Base-by-base conservation (phyloP, 2,113 vertebrate species). In the Thomomys bottae region DNA sequence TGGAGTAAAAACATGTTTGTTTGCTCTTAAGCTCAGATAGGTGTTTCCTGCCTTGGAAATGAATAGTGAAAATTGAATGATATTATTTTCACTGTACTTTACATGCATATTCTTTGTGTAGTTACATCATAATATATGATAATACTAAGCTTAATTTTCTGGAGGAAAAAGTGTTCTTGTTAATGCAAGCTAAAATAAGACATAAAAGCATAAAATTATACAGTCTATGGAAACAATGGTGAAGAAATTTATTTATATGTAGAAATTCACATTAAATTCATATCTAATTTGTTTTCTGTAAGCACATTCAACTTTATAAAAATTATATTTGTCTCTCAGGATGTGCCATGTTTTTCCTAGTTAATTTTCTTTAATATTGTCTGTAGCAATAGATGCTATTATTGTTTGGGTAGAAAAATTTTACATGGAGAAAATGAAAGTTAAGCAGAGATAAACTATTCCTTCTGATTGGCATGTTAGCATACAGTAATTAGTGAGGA, bases 201-300 rank as follows among this genome's bases (percentile, higher is more conserved):
- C 64, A 61, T 30, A 38, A 20, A 86, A 82, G 18, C 40, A 59
- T 66, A 84, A 79, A 84, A 82, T 36, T 64, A 57, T 79, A 49
- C 28, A 88, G 11, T 61, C 6, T 1, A 34, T 66, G 32, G 12
- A 75, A 40, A 30, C 26, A 89, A 78, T 78, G 40, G 8, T 30
- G 49, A 84, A 36, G 18, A 81, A 84, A 59, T 61, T 70, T 76
- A 73, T 82, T 93, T 76, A 93, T 15, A 54, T 54, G 49, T 15
- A 54, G 49, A 54, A 54, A 54, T 54, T 54, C 18, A 45, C 11
- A 11, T 45, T 45, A n/a, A n/a, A n/a, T n/a, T n/a, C n/a, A n/a
- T n/a, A n/a, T n/a, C n/a, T n/a, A n/a, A n/a, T n/a, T n/a, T n/a
- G n/a, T n/a, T n/a, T n/a, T n/a, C n/a, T n/a, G n/a, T n/a, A n/a